phyloP scores from a whole-genome alignment of 2,797 vertebrate genomes.

The Brachymystax lenok region DNA sequence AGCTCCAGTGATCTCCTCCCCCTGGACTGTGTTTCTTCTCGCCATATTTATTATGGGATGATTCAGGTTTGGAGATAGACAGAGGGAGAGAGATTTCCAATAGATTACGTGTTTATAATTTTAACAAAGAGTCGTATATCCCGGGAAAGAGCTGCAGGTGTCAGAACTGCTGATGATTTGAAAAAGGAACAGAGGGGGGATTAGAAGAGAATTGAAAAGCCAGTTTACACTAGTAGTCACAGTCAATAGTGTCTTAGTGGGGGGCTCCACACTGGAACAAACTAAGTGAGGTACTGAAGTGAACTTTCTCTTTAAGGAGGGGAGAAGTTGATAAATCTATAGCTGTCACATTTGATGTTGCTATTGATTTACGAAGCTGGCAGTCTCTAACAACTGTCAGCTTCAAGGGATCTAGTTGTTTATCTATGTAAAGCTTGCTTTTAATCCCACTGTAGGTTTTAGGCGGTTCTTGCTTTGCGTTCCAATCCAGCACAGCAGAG shows the following conservation, averaged over 20 bases:
- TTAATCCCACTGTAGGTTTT: conserved; percentile 74
- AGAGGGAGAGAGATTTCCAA: conserved; percentile 52
- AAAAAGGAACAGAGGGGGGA: conserved; percentile 51
- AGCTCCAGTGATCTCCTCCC: conserved; percentile 54
- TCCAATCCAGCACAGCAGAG: conserved; percentile 64
- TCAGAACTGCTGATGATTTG: conserved; percentile 54
- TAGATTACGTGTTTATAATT: conserved; percentile 65
- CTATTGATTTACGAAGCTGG: conserved; percentile 72
- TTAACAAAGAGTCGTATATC: conserved; percentile 46
- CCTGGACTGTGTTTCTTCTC: conserved; percentile 48
- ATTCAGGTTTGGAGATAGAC: conserved; percentile 54
- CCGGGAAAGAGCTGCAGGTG: conserved; percentile 45
- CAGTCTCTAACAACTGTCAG: conserved; percentile 63
- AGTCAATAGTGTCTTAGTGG: conserved; percentile 47
- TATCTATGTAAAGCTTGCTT: conserved; percentile 76
- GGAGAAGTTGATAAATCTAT: conserved; percentile 67
- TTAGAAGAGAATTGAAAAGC: conserved; percentile 50
- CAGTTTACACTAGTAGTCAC: conserved; percentile 43
- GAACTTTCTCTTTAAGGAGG: conserved; percentile 51
- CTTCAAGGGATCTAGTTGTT: conserved; percentile 68
- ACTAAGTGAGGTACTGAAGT: conserved; percentile 48
- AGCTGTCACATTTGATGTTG: conserved; percentile 72
- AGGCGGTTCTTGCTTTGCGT: conserved; percentile 66
- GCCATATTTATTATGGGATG: conserved; percentile 63
- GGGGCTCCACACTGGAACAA: conserved; percentile 36